Evolutionary conservation across 2,888 invertebrate species (phyloP).

Genomic region (Stenolophus ochropezus): DNA sequence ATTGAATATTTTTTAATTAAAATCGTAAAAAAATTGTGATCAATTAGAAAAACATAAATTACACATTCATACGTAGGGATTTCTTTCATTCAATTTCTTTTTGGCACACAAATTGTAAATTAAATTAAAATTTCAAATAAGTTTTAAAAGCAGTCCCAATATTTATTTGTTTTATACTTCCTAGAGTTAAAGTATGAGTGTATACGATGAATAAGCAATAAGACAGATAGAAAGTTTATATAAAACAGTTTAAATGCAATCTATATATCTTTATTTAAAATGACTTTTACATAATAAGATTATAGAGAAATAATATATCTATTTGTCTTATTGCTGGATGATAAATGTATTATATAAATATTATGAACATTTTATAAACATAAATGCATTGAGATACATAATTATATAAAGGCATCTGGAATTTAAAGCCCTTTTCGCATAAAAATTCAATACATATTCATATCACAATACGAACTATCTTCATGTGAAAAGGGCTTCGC

Average conservation of each 20-base stretch:
- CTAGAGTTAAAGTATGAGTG: conserved; percentile 13
- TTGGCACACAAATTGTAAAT: neutral
- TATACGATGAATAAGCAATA: conserved; percentile 28
- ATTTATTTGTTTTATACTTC: neutral
- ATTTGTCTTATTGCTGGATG: conserved; percentile 39
- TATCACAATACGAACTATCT: conserved; percentile 21
- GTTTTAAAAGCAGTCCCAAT: neutral
- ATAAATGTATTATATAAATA: conserved; percentile 45
- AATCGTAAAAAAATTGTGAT: too few relatives aligned
- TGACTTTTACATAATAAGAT: neutral
- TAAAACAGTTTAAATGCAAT: neutral
- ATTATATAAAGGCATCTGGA: conserved; percentile 56
- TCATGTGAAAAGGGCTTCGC: conserved; percentile 12
- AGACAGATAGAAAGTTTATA: conserved; percentile 29
- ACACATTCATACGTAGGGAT: too few relatives aligned
- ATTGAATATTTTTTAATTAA: neutral
- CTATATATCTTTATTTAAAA: too few relatives aligned
- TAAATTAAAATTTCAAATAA: too few relatives aligned
- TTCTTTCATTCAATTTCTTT: too few relatives aligned
- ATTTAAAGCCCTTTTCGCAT: conserved; percentile 39
- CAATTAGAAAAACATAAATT: too few relatives aligned
- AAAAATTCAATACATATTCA: conserved; percentile 11
- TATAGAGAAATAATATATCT: neutral
- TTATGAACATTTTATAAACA: conserved; percentile 48
- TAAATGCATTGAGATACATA: conserved; percentile 55